Percentiles rank a stretch among this genome's conserved stretches.
Conservation (phyloP, 2,113 vertebrate genomes). For the Dicaeum eximium region DNA sequence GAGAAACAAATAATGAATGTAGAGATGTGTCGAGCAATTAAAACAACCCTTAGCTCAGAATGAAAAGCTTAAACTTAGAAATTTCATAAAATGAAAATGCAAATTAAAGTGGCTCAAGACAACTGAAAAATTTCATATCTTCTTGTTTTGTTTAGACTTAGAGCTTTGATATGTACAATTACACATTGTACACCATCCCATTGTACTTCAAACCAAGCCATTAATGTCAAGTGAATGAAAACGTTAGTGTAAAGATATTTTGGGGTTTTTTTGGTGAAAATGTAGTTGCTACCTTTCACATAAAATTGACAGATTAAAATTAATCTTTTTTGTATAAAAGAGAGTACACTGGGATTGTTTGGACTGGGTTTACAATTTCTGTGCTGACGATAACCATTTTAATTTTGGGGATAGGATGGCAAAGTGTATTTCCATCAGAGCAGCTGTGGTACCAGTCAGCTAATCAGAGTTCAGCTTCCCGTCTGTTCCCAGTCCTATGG, state of each 20-base stretch:
- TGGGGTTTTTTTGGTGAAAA: not conserved
- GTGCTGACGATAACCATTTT: not conserved
- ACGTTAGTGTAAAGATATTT: not conserved
- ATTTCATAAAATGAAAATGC: not conserved
- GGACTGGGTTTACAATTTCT: not conserved
- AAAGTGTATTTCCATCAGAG: not conserved
- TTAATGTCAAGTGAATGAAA: not conserved
- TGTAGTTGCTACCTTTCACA: not conserved
- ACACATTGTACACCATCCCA: not conserved
- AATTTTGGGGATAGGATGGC: not conserved
- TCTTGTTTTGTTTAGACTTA: not conserved
- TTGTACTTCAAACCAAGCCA: not conserved
- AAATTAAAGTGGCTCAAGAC: not conserved
- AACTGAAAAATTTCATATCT: not conserved
- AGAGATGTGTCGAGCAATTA: not conserved
- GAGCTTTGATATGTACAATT: not conserved
- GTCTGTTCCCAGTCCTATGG: not conserved
- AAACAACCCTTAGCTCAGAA: not conserved
- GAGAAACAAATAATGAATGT: not conserved
- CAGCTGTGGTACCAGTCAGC: not conserved
- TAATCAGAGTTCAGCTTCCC: not conserved
- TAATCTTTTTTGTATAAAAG: not conserved
- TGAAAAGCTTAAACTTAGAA: not conserved
- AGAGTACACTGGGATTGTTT: not conserved
- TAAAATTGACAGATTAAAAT: not conserved